Evolutionary conservation across 2,888 invertebrate genomes (phyloP).

Genomic region (Eurytoma californica): DNA sequence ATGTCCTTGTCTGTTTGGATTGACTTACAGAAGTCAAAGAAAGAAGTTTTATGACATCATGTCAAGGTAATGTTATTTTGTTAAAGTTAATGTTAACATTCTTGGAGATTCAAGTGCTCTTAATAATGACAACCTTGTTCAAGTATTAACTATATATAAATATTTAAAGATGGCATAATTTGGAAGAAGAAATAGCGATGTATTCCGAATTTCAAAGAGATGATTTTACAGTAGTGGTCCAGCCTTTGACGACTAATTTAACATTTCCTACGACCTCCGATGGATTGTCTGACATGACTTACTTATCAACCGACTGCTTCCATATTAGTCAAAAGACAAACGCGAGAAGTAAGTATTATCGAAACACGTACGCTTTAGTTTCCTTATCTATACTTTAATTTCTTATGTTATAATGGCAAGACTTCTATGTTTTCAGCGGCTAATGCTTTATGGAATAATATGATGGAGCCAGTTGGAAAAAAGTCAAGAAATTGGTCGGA

Average conservation of each 20-base stretch:
- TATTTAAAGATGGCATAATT: constrained; percentile 75
- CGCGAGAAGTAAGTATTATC: constrained; percentile 75
- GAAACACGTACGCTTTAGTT: not conserved
- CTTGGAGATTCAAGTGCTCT: not conserved
- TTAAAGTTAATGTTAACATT: not conserved
- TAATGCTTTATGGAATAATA: constrained; percentile 80
- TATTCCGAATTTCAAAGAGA: constrained; percentile 75
- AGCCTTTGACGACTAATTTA: constrained; percentile 76
- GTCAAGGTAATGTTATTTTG: constrained; percentile 63
- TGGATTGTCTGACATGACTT: constrained; percentile 76
- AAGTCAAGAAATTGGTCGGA: constrained; percentile 74
- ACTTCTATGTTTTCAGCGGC: constrained; percentile 73
- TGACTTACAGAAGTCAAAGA: constrained; percentile 65
- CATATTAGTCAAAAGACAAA: constrained; percentile 80
- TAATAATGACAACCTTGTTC: not conserved
- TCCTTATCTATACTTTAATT: not conserved
- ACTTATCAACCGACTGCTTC: constrained; percentile 80
- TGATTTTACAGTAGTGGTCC: constrained; percentile 79
- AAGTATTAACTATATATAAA: not conserved
- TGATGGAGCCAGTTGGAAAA: constrained; percentile 77
- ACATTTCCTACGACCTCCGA: constrained; percentile 73
- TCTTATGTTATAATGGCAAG: not conserved
- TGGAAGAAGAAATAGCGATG: constrained; percentile 76
- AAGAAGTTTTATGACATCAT: constrained; percentile 75
- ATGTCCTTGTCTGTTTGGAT: constrained; percentile 79